phyloP scores from a whole-genome alignment of 2,113 vertebrate species.

The Zosterops lateralis region DNA sequence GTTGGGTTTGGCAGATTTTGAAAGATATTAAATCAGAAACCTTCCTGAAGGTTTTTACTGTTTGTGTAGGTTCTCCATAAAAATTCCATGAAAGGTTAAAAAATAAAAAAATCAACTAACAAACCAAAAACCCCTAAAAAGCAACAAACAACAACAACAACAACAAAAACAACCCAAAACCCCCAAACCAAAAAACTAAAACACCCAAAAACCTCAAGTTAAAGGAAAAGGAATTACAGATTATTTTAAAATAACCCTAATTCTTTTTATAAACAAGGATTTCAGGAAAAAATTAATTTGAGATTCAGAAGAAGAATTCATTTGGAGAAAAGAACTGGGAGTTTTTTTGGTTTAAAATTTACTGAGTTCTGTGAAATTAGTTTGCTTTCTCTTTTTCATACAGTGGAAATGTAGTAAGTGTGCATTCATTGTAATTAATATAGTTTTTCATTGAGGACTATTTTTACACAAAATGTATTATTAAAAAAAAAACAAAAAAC shows the following conservation, averaged over 20 bases:
- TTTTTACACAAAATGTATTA: background rate
- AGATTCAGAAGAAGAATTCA: background rate
- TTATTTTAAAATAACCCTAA: rapidly evolving
- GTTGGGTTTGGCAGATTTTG: background rate
- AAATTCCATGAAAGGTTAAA: background rate
- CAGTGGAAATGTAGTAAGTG: background rate
- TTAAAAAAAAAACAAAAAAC: background rate
- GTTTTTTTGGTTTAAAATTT: background rate
- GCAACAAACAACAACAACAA: background rate
- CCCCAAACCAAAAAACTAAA: background rate
- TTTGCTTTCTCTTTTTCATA: background rate
- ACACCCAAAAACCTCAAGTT: rapidly evolving
- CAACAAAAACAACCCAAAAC: background rate
- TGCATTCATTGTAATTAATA: background rate
- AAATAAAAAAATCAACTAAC: background rate
- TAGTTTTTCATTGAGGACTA: background rate
- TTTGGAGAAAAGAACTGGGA: background rate
- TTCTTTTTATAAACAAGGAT: background rate
- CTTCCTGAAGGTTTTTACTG: background rate
- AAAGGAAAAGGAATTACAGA: background rate
- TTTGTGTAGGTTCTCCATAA: background rate
- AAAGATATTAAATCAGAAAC: background rate
- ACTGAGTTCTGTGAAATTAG: background rate
- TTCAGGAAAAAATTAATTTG: background rate
- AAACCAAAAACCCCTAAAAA: background rate